These are phyloP conservation scores for Eupithecia inturbata DNA, from an alignment of 2,888 invertebrate species.

Conservation along the genomic window DNA sequence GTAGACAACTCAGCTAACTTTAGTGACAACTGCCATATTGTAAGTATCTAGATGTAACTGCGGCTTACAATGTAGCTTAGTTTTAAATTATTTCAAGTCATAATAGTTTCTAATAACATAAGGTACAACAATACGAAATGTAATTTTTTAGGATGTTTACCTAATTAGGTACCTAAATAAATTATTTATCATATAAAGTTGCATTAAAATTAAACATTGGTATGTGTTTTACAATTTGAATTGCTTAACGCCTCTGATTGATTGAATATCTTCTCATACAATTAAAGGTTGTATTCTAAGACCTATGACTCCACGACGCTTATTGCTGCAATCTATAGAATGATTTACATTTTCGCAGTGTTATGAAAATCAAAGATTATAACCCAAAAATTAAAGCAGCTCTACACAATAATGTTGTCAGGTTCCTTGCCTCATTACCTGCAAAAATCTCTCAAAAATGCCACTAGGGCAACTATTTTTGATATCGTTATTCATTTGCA, in stretches of 20 bases:
- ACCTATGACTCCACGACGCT: not conserved
- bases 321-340: not conserved
- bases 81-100: slow-evolving; percentile 80
- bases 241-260: not conserved
- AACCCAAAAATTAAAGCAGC: slow-evolving; percentile 15
- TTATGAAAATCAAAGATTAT: not conserved
- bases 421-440: slow-evolving; percentile 14
- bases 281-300: not conserved
- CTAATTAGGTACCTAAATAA: slow-evolving; percentile 13
- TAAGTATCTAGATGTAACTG: slow-evolving; percentile 76
- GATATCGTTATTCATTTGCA: slow-evolving; percentile 39
- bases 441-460: slow-evolving; percentile 31
- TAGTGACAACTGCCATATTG: slow-evolving; percentile 83
- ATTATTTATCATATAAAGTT: slow-evolving; percentile 4
- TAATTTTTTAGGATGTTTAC: slow-evolving; percentile 34
- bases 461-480: slow-evolving; percentile 41
- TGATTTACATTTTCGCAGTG: not conserved
- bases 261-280: not conserved
- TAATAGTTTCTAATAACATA: slow-evolving; percentile 81
- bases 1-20: slow-evolving; percentile 79
- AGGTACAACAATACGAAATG: slow-evolving; percentile 67
- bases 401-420: slow-evolving; percentile 6
- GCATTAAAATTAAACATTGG: slow-evolving; percentile 12
- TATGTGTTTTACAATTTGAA: slow-evolving; percentile 13
- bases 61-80: slow-evolving; percentile 63